These are phyloP conservation scores for Delia radicum DNA, from an alignment of 1,140 invertebrate species.

Conservation along the genomic window DNA sequence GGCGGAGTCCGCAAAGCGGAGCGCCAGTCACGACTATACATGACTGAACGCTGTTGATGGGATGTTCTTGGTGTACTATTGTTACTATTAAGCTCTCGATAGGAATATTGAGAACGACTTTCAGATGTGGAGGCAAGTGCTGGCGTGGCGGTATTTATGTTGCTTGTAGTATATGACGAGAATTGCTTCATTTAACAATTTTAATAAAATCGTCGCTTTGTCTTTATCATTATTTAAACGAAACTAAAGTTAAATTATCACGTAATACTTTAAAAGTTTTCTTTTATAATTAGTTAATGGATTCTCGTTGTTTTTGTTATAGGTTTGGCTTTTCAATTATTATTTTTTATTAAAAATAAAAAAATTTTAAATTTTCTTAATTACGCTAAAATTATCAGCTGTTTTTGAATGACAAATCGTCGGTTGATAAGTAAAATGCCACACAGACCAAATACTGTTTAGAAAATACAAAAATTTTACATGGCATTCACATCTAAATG, in stretches of 20 bases:
- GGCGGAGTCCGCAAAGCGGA: conserved; percentile 78
- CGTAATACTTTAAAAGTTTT: background rate
- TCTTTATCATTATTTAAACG: background rate
- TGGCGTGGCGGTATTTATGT: conserved; percentile 8
- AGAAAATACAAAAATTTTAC: no score
- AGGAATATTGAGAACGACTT: background rate
- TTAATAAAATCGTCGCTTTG: background rate
- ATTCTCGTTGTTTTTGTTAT: background rate
- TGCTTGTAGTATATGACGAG: conserved; percentile 4
- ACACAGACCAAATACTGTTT: no score
- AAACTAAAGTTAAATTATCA: background rate
- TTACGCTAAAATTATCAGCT: background rate
- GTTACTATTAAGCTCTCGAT: conserved; percentile 7
- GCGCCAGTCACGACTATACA: conserved; percentile 73
- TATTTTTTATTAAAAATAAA: background rate
- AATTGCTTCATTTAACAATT: conserved; percentile 3
- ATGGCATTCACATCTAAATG: no score
- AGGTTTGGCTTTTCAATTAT: background rate
- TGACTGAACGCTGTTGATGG: conserved; percentile 28
- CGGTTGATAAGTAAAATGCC: no score
- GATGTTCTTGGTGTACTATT: conserved; percentile 7
- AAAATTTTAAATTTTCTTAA: background rate
- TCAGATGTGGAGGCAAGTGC: conserved; percentile 11
- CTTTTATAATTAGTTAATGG: background rate
- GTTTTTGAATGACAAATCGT: background rate